Conservation (phyloP, 1,140 invertebrate genomes). For the Drosophila funebris region DNA sequence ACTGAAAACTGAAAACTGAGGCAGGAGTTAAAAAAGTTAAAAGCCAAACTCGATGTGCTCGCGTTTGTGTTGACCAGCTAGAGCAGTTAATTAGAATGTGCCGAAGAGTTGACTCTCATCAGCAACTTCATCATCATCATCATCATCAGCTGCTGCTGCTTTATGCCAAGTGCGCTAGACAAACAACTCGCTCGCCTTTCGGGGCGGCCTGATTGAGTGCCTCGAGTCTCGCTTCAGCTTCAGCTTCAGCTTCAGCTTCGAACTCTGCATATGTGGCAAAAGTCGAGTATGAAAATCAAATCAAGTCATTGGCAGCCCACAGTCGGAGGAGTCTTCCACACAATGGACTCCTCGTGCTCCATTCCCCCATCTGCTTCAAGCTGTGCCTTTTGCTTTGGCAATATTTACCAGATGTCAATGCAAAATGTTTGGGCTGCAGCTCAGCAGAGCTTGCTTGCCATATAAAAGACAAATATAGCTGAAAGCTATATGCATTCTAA, state of each 20-base stretch:
- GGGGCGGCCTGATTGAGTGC: constrained; percentile 74
- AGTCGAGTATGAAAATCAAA: constrained; percentile 69
- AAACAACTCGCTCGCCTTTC: constrained; percentile 57
- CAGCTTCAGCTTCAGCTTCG: not conserved
- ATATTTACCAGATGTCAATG: constrained; percentile 82
- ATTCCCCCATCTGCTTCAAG: constrained; percentile 1
- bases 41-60: constrained; percentile 69
- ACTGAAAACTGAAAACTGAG: constrained; percentile 28
- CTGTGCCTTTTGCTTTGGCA: constrained; percentile 56
- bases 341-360: not conserved
- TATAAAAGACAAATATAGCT: constrained; percentile 39
- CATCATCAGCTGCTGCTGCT: constrained; percentile 8
- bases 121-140: not conserved
- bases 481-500: constrained; percentile 7
- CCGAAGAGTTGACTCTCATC: constrained; percentile 4
- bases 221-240: constrained; percentile 24
- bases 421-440: constrained; percentile 68
- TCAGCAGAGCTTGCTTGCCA: constrained; percentile 48
- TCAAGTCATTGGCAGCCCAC: constrained; percentile 72
- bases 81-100: constrained; percentile 81
- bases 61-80: constrained; percentile 76
- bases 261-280: constrained; percentile 52
- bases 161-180: constrained; percentile 66
- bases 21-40: constrained; percentile 59
- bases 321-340: constrained; percentile 24